Percentiles rank a stretch among this genome's conserved stretches.
phyloP scores from a whole-genome alignment of 2,113 vertebrate species.

The Coryphaenoides rupestris region DNA sequence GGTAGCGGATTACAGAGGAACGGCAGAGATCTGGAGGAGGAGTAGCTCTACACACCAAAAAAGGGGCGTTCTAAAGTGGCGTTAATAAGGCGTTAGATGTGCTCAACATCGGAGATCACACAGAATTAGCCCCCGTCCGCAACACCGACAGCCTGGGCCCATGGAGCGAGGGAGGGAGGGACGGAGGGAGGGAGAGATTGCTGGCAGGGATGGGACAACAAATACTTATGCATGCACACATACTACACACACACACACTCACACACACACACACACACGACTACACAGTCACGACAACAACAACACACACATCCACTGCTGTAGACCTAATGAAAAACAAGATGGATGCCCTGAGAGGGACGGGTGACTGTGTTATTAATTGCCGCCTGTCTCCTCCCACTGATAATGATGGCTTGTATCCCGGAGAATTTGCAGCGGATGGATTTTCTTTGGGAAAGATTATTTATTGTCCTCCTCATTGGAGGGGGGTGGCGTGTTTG shows the following conservation, averaged over 20 bases:
- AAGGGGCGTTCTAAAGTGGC: conserved; percentile 52
- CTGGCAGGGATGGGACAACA: too few relatives aligned
- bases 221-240: not conserved
- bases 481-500: conserved; percentile 81
- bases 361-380: conserved; percentile 81
- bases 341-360: conserved; percentile 70
- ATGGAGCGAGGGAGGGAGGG: conserved; percentile 35
- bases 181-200: conserved; percentile 29
- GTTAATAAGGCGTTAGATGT: conserved; percentile 59
- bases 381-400: conserved; percentile 82
- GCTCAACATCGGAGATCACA: conserved; percentile 66
- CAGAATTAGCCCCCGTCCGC: conserved; percentile 39
- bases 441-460: conserved; percentile 85
- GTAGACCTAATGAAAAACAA: conserved; percentile 77
- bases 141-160: conserved; percentile 35
- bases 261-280: conserved; percentile 16
- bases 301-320: conserved; percentile 38
- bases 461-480: conserved; percentile 86
- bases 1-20: conserved; percentile 47
- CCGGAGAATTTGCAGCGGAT: conserved; percentile 83
- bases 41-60: too few relatives aligned
- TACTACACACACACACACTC: conserved; percentile 18
- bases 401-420: conserved; percentile 85
- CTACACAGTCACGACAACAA: not conserved
- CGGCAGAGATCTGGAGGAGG: conserved; percentile 38